Percentiles rank a stretch among this genome's conserved stretches.
Conservation (phyloP, 2,113 vertebrate species). For the Salvelinus sp. region DNA sequence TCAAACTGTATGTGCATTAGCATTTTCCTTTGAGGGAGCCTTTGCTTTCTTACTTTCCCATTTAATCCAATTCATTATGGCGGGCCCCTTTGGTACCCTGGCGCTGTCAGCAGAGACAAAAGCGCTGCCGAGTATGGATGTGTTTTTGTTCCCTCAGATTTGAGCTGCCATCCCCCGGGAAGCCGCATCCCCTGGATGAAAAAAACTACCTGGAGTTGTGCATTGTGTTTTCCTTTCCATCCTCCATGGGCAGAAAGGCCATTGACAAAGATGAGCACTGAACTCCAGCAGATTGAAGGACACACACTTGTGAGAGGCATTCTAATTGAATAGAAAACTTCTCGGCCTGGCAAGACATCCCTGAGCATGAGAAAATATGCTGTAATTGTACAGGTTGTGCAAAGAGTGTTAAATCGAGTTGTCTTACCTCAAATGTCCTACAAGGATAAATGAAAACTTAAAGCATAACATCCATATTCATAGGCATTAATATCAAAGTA, state of each 20-base stretch:
- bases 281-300: conserved; percentile 38
- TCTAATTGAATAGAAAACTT: conserved; percentile 43
- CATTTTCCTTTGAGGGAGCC: conserved; percentile 57
- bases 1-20: conserved; percentile 54
- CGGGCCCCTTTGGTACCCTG: conserved; percentile 57
- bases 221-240: conserved; percentile 58
- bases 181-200: conserved; percentile 28
- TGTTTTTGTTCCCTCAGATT: conserved; percentile 70
- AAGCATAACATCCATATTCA: too few relatives aligned
- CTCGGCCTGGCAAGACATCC: conserved; percentile 14
- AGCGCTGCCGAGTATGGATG: conserved; percentile 73
- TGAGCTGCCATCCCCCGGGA: conserved; percentile 66
- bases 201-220: conserved; percentile 63
- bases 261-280: conserved; percentile 43
- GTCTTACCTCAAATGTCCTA: too few relatives aligned
- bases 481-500: too few relatives aligned
- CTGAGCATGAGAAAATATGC: conserved; percentile 6
- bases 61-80: conserved; percentile 77
- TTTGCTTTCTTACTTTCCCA: conserved; percentile 64
- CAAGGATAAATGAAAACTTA: too few relatives aligned
- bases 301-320: conserved; percentile 49
- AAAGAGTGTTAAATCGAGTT: too few relatives aligned
- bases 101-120: conserved; percentile 71
- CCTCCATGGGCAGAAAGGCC: conserved; percentile 46
- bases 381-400: too few relatives aligned